A percentile compares a stretch with the other conserved stretches of the same genome.
Conservation (phyloP, 2,888 invertebrate species). For the Melanophora roralis region DNA sequence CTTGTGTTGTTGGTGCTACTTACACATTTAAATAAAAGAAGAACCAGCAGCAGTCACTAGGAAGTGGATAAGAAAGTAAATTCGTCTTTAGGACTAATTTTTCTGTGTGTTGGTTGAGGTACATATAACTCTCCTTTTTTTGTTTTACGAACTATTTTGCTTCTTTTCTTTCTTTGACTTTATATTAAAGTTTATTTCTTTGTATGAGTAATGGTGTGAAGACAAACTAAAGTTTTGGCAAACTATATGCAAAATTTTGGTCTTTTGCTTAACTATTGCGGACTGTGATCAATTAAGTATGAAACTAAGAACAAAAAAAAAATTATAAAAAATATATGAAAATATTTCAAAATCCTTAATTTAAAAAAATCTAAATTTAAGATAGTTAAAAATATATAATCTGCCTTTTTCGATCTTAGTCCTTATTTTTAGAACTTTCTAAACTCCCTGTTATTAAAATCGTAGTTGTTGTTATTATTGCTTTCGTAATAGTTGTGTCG, state of each 20-base stretch:
- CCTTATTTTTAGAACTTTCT: neutral
- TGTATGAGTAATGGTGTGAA: neutral
- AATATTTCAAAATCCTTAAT: no score
- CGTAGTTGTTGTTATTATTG: neutral
- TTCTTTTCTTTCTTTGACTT: neutral
- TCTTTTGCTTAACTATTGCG: neutral
- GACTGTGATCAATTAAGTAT: neutral
- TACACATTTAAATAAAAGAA: neutral
- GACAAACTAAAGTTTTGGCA: slow-evolving; percentile 26
- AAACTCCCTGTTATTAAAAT: no score
- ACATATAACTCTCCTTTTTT: no score
- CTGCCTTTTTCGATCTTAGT: neutral
- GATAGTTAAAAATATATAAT: no score
- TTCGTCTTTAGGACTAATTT: slow-evolving; percentile 18
- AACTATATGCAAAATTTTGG: slow-evolving; percentile 38
- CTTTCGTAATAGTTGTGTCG: neutral
- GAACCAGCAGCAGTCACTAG: neutral
- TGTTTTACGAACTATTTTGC: slow-evolving; percentile 5
- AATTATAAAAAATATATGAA: no score
- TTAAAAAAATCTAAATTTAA: no score
- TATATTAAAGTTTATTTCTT: neutral
- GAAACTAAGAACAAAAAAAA: no score
- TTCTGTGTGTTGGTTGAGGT: neutral
- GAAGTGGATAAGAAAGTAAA: neutral
- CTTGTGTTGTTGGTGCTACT: slow-evolving; percentile 38